Evolutionary conservation across 2,888 invertebrate genomes (phyloP), one percentile per base, ranked within the genome.

Genomic region (Abrostola tripartita): DNA sequence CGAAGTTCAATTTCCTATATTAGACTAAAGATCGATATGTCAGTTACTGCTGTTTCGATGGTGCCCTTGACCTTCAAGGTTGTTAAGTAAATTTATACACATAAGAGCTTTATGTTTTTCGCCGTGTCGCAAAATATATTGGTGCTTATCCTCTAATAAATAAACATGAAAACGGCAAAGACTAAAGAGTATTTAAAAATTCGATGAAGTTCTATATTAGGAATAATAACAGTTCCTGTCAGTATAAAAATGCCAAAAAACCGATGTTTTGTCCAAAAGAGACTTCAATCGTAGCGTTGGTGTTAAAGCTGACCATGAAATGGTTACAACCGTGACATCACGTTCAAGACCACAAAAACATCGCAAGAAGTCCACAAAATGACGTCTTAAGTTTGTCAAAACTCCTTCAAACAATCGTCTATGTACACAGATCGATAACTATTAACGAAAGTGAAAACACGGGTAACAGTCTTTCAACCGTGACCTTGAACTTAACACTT

Each of bases 1-100:
- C 24, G 24, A 24, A 1, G 24, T 24, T 47, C 37, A 57, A 36
- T 37, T 40, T 38, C 50, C 50, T 67, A 58, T 4, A 24, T 24
- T 24, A 24, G 24, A 24, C 24, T 24, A 2, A 24, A 24, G 24
- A 24, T 65, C 61, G 60, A 71, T 52, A 58, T 14, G 61, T 65
- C 63, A 64, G 50, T 49, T 63, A 59, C 53, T 44, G 7, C 41
- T 41, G 42, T 52, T 40, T 53, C 62, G 60, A 62, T 63, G 61
- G 6, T 37, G 52, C 36, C 78, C 78, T 74, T 78, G 81, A 78
- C 71, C 64, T 68, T 64, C 58, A 68, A 68, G 59, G 65, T 71
- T 64, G 68, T 47, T 47, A 47, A 47, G 24, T 47, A 24, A 14
- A 47, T 24, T 24, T 24, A 24, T 56, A 52, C 5, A 24, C n/a